phyloP scores from a whole-genome alignment of 2,888 invertebrate genomes.

The Andricus quercusramuli region DNA sequence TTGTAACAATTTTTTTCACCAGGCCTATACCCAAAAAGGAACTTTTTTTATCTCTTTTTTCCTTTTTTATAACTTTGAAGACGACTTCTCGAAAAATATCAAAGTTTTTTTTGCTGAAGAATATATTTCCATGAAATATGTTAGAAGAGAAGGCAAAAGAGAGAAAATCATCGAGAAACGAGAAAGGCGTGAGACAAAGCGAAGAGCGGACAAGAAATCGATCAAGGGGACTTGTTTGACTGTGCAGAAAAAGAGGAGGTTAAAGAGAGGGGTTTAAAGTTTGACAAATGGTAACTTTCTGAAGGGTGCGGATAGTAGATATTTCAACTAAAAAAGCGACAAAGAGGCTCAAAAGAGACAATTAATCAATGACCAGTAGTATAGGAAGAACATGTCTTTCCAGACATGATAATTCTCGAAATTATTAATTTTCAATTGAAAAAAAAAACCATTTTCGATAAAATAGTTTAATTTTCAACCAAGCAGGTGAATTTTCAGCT shows the following conservation, averaged over 20 bases:
- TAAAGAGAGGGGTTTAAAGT: conserved; percentile 40
- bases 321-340: conserved; percentile 21
- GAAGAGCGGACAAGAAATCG: conserved; percentile 37
- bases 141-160: conserved; percentile 25
- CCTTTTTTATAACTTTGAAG: neutral
- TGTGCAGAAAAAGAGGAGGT: conserved; percentile 38
- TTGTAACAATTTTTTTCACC: too few relatives aligned
- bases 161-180: conserved; percentile 18
- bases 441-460: too few relatives aligned
- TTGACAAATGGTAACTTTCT: conserved; percentile 36
- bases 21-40: too few relatives aligned
- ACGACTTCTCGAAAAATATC: conserved; percentile 23
- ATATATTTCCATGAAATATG: conserved; percentile 37
- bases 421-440: too few relatives aligned
- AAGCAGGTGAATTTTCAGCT: too few relatives aligned
- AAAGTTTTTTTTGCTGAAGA: conserved; percentile 20
- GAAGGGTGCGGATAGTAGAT: conserved; percentile 38
- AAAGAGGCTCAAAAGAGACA: conserved; percentile 14
- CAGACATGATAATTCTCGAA: neutral
- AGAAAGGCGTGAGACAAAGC: conserved; percentile 41
- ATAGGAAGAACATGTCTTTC: neutral
- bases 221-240: conserved; percentile 37
- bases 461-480: too few relatives aligned
- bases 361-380: conserved; percentile 11
- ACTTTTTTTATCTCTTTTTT: neutral